Conservation (phyloP, 2,113 vertebrate genomes). For the Caloenas nicobarica region DNA sequence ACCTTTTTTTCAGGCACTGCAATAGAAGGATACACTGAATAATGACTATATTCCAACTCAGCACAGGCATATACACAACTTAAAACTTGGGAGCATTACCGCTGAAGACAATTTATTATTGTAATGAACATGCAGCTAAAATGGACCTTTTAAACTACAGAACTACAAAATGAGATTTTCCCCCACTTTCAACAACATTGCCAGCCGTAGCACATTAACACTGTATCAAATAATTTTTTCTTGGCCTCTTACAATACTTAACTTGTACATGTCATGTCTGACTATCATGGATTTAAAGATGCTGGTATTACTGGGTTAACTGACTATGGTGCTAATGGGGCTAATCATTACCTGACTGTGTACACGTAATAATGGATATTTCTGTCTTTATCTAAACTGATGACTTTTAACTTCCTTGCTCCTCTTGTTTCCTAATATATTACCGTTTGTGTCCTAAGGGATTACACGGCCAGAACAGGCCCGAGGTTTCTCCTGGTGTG, state of each 20-base stretch:
- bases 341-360: background rate
- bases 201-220: background rate
- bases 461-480: accelerated
- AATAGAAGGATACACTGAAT: background rate
- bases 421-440: background rate
- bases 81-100: background rate
- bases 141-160: background rate
- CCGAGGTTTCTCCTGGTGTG: background rate
- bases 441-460: background rate
- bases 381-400: background rate
- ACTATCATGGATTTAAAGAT: background rate
- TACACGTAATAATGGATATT: background rate
- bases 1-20: background rate
- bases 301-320: background rate
- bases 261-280: background rate
- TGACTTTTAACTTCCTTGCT: background rate
- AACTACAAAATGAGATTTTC: background rate
- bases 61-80: background rate
- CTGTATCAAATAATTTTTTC: background rate
- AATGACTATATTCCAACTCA: background rate
- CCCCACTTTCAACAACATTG: background rate
- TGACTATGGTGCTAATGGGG: background rate
- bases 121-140: background rate
- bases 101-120: background rate
- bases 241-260: background rate